Base-by-base conservation (phyloP, 1,140 invertebrate species). In the Megalonaias nervosa region DNA sequence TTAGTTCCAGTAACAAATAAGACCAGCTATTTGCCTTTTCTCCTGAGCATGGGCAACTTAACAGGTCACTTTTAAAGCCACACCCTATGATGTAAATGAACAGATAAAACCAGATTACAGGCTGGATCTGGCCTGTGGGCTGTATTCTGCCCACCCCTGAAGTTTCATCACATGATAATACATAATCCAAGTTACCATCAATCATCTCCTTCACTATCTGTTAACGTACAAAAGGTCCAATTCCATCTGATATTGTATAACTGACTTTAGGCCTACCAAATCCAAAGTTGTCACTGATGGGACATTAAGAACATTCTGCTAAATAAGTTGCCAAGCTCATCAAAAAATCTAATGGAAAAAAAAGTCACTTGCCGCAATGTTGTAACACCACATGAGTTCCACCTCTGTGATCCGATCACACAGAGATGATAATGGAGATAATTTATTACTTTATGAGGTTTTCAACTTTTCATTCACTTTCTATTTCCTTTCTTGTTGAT, bases 1-100 rank as follows among this genome's bases (percentile, higher is more conserved):
- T 26, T 21, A 56, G 48, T 38, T 71, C 76, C 76, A 78, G 73
- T 64, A 78, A 57, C 76, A 73, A n/a, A 78, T 58, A 16, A 78
- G 76, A 16, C 71, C 65, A 58, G 66, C 75, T 48, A 74, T 74
- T 70, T 70, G 55, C 11, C 67, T 59, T 16, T 60, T 61, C 21
- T 61, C 58, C 23, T 71, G 70, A n/a, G 65, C 65, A 67, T 31
- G 26, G 26, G 26, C 26, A 31, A 31, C 26, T 31, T 31, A 31
- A 2, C 26, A 31, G 26, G 26, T 2, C 4, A 31, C 26, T 31
- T 31, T 31, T 31, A 31, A 31, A 3, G 26, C 26, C 26, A 31
- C 26, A 31, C 2, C 26, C 26, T 31, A 31, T 31, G 26, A 31
- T 31, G 4, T 31, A 31, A 31, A 31, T 3, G 2, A 4, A 31